Base-by-base conservation (phyloP, 2,113 vertebrate species). In the Podiceps cristatus region DNA sequence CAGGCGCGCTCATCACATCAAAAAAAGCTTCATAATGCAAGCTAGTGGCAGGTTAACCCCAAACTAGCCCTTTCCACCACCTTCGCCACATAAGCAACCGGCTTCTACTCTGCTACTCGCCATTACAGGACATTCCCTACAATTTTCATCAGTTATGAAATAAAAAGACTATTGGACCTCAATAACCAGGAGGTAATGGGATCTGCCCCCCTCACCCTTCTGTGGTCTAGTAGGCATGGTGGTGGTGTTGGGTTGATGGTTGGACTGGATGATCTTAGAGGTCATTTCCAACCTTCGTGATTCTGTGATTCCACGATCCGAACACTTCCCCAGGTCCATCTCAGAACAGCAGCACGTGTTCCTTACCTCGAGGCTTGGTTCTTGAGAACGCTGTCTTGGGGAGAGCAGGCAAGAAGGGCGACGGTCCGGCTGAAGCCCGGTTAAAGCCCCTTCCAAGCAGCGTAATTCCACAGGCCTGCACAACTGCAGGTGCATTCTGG, bases 351-450 rank as follows among this genome's bases (percentile, higher is more conserved):
- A 50, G n/a, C 67, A 29, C 28, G 4, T 42, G 49, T 49, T 24
- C 42, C 68, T 35, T 24, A 35, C 49, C 10, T 49, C 10, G 5
- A 25, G 42, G 58, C 47, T 28, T 63, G 49, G 28, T 40, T 49
- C 55, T 25, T 23, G 35, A 8, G 18, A 71, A 33, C 4, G 50
- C 55, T 24, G 1, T 5, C 52, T 14, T 7, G 60, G 35, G 83
- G 29, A 50, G 35, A 16, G 44, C 62, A 9, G 35, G 53, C 53
- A 27, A 60, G 42, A 19, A 66, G 20, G 22, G 20, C 55, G 20
- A 7, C 0, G 1, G 47, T 8, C 10, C 0, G 8, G 56, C 66
- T 18, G 63, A 15, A 55, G 9, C 18, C 27, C 18, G 3, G 14
- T 4, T 6, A 10, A 31, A 47, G 72, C 37, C 7, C 49, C 28